These are phyloP conservation scores for Dufourea novaeangliae DNA, from an alignment of 1,140 invertebrate genomes.

Conservation along the genomic window DNA sequence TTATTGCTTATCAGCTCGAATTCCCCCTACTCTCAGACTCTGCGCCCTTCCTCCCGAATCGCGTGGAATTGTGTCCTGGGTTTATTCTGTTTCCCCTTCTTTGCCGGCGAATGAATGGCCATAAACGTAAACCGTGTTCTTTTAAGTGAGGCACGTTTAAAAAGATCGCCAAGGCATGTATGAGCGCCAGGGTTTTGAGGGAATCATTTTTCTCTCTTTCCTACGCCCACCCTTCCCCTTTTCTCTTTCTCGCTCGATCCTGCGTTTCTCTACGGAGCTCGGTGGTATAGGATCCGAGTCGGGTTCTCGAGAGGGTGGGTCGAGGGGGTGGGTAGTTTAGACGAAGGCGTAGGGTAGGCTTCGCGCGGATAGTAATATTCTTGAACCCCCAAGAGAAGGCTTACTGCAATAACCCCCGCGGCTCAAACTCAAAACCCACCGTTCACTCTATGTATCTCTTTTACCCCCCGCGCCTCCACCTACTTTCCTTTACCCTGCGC, in stretches of 20 bases:
- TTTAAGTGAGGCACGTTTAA: slow-evolving; percentile 81
- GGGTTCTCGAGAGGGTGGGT: slow-evolving; percentile 47
- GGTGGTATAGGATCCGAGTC: slow-evolving; percentile 20
- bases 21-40: slow-evolving; percentile 33
- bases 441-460: slow-evolving; percentile 68
- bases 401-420: slow-evolving; percentile 81
- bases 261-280: slow-evolving; percentile 24
- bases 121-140: slow-evolving; percentile 82
- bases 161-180: slow-evolving; percentile 79
- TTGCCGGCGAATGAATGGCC: slow-evolving; percentile 75
- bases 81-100: slow-evolving; percentile 31
- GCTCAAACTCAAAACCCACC: slow-evolving; percentile 77
- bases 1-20: slow-evolving; percentile 76
- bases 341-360: slow-evolving; percentile 67
- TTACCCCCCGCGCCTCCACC: slow-evolving; percentile 37
- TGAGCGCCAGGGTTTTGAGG: slow-evolving; percentile 71
- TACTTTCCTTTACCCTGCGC: slow-evolving; percentile 33
- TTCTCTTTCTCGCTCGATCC: slow-evolving; percentile 28
- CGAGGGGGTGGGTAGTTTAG: slow-evolving; percentile 56
- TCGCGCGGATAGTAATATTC: slow-evolving; percentile 78
- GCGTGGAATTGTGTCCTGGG: slow-evolving; percentile 59
- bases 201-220: slow-evolving; percentile 51
- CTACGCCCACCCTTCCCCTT: not conserved
- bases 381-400: slow-evolving; percentile 81
- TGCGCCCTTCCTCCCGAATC: slow-evolving; percentile 64